phyloP scores from a whole-genome alignment of 2,113 vertebrate genomes.

The Xiphophorus hellerii region DNA sequence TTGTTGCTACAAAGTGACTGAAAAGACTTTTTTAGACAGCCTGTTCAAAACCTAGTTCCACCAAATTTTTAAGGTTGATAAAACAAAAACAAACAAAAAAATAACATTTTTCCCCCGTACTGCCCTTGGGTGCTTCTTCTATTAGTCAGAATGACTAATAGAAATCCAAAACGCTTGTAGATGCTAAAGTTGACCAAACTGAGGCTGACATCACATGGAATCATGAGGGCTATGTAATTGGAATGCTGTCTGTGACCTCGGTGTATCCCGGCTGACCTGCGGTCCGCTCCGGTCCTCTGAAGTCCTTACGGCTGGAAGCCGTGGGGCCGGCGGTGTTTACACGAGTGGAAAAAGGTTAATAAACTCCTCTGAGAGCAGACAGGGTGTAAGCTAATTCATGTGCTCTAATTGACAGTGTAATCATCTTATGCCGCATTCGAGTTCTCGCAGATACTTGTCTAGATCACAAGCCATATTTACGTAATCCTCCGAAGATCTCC shows the following conservation, averaged over 20 bases:
- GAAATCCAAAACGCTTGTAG: not conserved
- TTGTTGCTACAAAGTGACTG: not conserved
- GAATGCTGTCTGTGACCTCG: conserved; percentile 11
- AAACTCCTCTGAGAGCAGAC: conserved; percentile 37
- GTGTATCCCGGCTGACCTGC: conserved; percentile 39
- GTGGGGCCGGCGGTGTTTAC: conserved; percentile 38
- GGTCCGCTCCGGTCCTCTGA: not conserved
- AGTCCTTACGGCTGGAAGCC: conserved; percentile 16
- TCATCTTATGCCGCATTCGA: conserved; percentile 50
- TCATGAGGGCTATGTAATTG: not conserved
- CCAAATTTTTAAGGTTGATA: not conserved
- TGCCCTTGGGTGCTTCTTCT: not conserved
- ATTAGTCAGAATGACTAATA: not conserved
- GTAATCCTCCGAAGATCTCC: conserved; percentile 67
- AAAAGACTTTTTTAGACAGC: not conserved
- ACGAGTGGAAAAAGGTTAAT: conserved; percentile 50
- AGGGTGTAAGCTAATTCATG: conserved; percentile 41
- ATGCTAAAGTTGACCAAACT: not conserved
- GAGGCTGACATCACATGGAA: not conserved
- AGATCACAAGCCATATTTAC: conserved; percentile 60
- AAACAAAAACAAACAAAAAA: not conserved
- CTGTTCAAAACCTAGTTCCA: not conserved
- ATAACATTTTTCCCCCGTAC: not conserved
- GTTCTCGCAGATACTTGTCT: conserved; percentile 46
- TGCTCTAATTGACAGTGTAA: conserved; percentile 63